These are phyloP conservation scores for Montipora cactus DNA, from an alignment of 64 coral and sea anemone species.

Conservation along the genomic window DNA sequence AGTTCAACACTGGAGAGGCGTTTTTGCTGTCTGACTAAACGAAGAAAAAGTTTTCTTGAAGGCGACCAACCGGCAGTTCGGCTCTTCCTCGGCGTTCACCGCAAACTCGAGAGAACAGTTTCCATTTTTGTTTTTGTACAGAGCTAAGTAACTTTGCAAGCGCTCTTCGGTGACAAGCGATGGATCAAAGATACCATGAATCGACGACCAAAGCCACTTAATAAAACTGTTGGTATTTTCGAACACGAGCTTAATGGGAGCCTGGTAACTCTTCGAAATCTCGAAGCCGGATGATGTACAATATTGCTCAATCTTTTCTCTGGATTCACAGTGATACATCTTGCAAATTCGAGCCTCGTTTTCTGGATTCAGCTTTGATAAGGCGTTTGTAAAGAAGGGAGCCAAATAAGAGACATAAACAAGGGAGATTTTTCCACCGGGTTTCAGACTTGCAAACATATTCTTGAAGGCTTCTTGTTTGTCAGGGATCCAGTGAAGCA, in stretches of 20 bases:
- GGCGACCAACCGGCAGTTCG: background rate
- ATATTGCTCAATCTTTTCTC: too few relatives aligned
- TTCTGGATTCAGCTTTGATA: too few relatives aligned
- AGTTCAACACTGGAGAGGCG: too few relatives aligned
- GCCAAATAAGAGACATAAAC: background rate
- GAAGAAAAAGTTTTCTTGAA: background rate
- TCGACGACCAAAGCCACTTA: background rate
- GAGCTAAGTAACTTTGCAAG: background rate
- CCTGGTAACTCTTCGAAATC: background rate
- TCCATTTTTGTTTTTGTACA: background rate
- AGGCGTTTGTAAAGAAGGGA: too few relatives aligned
- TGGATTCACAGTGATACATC: background rate
- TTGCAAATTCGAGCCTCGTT: background rate
- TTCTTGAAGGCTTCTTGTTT: background rate
- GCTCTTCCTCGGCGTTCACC: background rate
- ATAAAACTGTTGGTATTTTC: background rate
- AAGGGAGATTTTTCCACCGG: background rate
- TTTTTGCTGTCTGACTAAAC: too few relatives aligned
- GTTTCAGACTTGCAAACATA: constrained; percentile 21
- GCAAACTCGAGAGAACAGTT: background rate
- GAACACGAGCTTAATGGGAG: background rate
- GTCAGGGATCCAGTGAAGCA: constrained; percentile 37
- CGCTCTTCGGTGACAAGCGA: constrained; percentile 1
- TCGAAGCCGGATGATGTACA: background rate
- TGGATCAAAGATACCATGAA: background rate